These are phyloP conservation scores for Eumeta japonica DNA, from an alignment of 1,140 invertebrate genomes.

Conservation along the genomic window DNA sequence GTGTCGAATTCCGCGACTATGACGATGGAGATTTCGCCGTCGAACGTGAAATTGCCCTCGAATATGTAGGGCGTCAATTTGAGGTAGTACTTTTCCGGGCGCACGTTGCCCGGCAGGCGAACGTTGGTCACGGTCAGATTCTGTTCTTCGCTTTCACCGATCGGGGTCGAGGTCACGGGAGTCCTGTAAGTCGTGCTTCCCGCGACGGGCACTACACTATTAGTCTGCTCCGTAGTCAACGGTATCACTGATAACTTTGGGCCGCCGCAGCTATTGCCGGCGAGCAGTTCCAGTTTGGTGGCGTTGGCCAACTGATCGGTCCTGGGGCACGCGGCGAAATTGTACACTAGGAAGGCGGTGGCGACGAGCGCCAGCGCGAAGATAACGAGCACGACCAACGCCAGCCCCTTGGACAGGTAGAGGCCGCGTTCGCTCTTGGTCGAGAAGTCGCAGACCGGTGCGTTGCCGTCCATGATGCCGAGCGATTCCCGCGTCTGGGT, in stretches of 20 bases:
- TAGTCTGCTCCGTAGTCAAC: conserved; percentile 31
- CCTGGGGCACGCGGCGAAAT: conserved; percentile 65
- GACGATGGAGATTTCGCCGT: conserved; percentile 69
- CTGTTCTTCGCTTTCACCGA: conserved; percentile 11
- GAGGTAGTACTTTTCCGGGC: conserved; percentile 69
- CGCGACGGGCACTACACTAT: conserved; percentile 32
- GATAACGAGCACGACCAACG: conserved; percentile 49
- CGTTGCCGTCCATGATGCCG: conserved; percentile 49
- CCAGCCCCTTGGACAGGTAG: conserved; percentile 48
- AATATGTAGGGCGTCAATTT: conserved; percentile 69
- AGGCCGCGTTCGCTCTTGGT: conserved; percentile 51
- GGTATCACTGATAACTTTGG: conserved; percentile 43
- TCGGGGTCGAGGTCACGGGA: conserved; percentile 17
- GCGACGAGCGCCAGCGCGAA: conserved; percentile 59
- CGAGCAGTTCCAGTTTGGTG: conserved; percentile 35
- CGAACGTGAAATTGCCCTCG: conserved; percentile 74
- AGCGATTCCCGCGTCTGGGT: conserved; percentile 47
- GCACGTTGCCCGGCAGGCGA: conserved; percentile 64
- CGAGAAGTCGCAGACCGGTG: conserved; percentile 42
- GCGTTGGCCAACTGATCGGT: conserved; percentile 41
- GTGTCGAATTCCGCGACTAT: conserved; percentile 67
- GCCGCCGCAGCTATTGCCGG: conserved; percentile 29
- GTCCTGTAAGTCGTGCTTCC: conserved; percentile 19
- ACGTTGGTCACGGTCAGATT: conserved; percentile 55
- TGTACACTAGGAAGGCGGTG: conserved; percentile 67